Base-by-base conservation (phyloP, 2,113 vertebrate species). In the Thryonomys swinderianus region DNA sequence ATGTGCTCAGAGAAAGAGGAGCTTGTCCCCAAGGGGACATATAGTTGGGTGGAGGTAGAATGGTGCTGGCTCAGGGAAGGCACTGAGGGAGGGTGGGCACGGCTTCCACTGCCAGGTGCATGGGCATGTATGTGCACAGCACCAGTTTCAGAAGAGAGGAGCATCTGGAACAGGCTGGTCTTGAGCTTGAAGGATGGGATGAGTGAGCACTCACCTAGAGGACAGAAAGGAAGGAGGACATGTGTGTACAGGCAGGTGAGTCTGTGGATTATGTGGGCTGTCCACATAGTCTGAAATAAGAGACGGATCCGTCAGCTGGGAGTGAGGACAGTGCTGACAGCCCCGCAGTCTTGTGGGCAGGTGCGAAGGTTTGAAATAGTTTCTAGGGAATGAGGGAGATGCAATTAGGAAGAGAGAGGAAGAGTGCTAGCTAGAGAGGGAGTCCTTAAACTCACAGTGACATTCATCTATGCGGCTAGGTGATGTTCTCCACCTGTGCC, bases 281-380 rank as follows among this genome's bases (percentile, higher is more conserved):
- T 85, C 91, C n/a, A 2, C 16, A 62, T 62, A 90, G 55, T 73
- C 42, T 87, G 66, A 78, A 95, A 80, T 85, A 82, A 71, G 85
- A 81, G 66, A 55, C 34, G 94, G 88, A 76, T 55, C 69, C 30
- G 53, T 93, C 91, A 71, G 37, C 91, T 37, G 76, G 55, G 59
- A 81, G n/a, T 37, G 30, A n/a, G 78, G 81, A 64, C 42, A 32
- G 71, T 71, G 88, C 88, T 90, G 69, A 59, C 27, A 16, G 78
- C 11, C 37, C 16, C 55, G 27, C 16, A 37, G 59, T 53, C 81
- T 92, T 11, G 27, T 96, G 97, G 93, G 95, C 91, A 97, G 85
- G 88, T 92, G 82, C 85, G 71, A 96, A 92, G 53, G 45, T 93
- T 67, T 90, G 91, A 96, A 97, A 95, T 97, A 95, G 94, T 90